Evolutionary conservation across 2,113 vertebrate genomes (phyloP), one percentile per base, ranked within the genome.

Genomic region (Nipponia nippon): DNA sequence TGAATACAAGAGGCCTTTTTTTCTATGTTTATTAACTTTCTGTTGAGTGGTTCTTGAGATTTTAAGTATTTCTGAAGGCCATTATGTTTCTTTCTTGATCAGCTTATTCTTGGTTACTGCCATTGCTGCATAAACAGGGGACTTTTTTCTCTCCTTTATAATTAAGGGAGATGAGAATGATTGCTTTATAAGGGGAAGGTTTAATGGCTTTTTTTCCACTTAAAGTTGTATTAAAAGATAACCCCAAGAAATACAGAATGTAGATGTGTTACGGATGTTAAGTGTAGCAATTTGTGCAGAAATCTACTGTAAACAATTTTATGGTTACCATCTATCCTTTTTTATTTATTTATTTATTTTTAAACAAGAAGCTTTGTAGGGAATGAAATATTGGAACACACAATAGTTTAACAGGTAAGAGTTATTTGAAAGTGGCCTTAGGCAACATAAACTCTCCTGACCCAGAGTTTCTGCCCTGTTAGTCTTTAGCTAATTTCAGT

Each of bases 391-490:
- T 0, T 85, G 78, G 79, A 93, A 83, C 75, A 49, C 11, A 66
- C 53, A 88, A 53, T 90, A 73, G 82, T 90, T 93, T 85, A 85
- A 61, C n/a, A 90, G 90, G 94, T 95, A 95, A 96, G 87, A 49
- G 9, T 88, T 86, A 79, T 93, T 93, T 96, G 83, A 94, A 95
- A 92, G n/a, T 56, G 30, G 82, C 85, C 83, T 93, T 83, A 86
- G 75, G 85, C 93, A 90, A 77, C 63, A 73, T 93, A 92, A 96
- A 96, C 92, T 96, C 67, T 73, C 32, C 83, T 93, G 96, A 96
- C 90, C 93, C 63, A 81, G 55, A 85, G 82, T 53, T 96, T 96
- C 84, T 96, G 40, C 85, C 29, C n/a, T 80, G 4, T 76, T 94
- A 80, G 62, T 90, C 84, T 83, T 96, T 9, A 93, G 80, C 86